Conservation (phyloP, 2,797 vertebrate genomes). For the Eidolon dupreanum region DNA sequence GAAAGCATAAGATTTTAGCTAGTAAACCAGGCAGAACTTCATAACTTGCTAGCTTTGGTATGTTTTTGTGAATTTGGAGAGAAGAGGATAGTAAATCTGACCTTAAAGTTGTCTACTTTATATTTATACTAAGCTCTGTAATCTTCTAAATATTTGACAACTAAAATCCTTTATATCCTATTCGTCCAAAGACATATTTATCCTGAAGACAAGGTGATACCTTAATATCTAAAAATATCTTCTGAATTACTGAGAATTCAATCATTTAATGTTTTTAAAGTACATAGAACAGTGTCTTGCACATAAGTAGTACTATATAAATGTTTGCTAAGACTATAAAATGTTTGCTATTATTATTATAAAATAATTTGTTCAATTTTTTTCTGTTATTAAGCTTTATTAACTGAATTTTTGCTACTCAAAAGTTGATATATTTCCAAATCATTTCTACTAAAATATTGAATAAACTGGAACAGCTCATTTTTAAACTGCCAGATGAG, state of each 20-base stretch:
- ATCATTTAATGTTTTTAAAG: background rate
- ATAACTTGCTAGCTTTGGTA: background rate
- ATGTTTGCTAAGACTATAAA: background rate
- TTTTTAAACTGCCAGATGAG: background rate
- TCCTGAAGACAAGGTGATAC: background rate
- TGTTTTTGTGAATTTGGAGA: slow-evolving; percentile 8
- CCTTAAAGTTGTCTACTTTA: background rate
- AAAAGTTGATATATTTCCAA: slow-evolving; percentile 1
- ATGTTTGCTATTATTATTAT: background rate
- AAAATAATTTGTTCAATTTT: background rate
- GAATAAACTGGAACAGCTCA: background rate
- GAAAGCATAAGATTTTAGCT: background rate
- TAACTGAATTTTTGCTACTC: background rate
- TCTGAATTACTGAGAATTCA: background rate
- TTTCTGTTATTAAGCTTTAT: background rate
- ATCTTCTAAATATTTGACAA: background rate
- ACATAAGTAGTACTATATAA: background rate
- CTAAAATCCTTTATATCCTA: background rate
- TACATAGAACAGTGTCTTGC: background rate
- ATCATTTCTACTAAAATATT: background rate
- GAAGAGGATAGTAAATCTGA: background rate
- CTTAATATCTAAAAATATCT: background rate
- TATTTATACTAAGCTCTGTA: background rate
- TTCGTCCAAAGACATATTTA: background rate
- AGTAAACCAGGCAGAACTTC: background rate